phyloP scores from a whole-genome alignment of 2,888 invertebrate species.

The Lagria hirta region DNA sequence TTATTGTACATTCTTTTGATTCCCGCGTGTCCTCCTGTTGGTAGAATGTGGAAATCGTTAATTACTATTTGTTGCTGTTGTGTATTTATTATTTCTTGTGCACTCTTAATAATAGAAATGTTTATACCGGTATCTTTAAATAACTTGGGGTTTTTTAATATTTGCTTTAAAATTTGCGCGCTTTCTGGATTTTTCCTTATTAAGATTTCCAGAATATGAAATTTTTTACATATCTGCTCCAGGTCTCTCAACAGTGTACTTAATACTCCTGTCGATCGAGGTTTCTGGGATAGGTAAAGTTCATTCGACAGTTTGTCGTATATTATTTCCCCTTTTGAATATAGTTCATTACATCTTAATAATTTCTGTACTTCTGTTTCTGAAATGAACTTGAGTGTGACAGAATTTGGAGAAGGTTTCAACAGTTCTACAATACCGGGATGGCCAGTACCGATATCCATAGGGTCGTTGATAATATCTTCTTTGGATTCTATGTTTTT shows the following conservation, averaged over 20 bases:
- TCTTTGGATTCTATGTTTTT: too few species aligned
- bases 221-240: conserved; percentile 1
- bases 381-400: not conserved
- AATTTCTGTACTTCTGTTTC: conserved; percentile 1
- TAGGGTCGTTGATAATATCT: too few species aligned
- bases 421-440: too few species aligned
- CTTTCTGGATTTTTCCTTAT: conserved; percentile 1
- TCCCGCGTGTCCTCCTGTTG: not conserved
- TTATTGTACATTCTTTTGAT: not conserved
- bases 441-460: too few species aligned
- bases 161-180: not conserved
- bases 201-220: not conserved
- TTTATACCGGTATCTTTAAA: conserved; percentile 4
- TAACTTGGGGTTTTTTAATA: conserved; percentile 2
- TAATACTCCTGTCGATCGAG: conserved; percentile 2
- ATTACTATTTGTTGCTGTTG: conserved; percentile 2
- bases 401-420: not conserved
- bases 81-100: not conserved
- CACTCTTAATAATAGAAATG: conserved; percentile 1
- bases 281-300: not conserved
- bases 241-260: conserved; percentile 5
- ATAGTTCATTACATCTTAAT: not conserved
- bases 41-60: conserved; percentile 2
- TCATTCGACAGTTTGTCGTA: not conserved
- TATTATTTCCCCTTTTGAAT: not conserved